Base-by-base conservation (phyloP, 2,888 invertebrate species). In the Apodemia duryi region DNA sequence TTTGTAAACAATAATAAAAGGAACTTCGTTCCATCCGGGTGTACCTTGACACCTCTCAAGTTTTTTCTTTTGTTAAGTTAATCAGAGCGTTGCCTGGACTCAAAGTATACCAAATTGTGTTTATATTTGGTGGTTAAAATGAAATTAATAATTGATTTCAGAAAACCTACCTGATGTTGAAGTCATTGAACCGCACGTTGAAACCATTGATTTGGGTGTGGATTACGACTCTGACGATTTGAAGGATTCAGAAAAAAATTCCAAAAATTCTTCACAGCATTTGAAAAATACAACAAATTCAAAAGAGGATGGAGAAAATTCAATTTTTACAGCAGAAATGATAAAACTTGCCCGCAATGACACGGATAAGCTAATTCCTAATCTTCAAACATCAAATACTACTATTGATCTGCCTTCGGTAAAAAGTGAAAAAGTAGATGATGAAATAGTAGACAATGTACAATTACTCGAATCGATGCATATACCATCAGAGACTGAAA, bases 141-240 rank as follows among this genome's bases (percentile, higher is more conserved):
- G 29, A 13, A 21, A 28, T 11, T 62, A 43, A 41, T 6, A 35
- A 35, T 38, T 61, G 1, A 61, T 61, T 79, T 60, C 75, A 83
- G 86, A 77, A 60, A 73, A 71, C 43, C 80, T 73, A 35, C 80
- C 82, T 2, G 88, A 88, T 60, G 61, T 87, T 0, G 73, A 80
- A 13, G 62, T 85, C 2, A 68, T 90, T 2, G 90, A 90, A 70
- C 82, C 82, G 7, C 72, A 70, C 2, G 78, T 90, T 28, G 89
- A 88, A 72, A 86, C 84, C 0, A 86, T 90, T 54, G 80, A 84
- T 57, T 71, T 85, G 21, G 78, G 75, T 13, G 70, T 72, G 0
- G 82, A 83, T 38, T 81, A 81, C 2, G 87, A 84, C 38, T 65
- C 70, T 69, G 61, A 73, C 67, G 28, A 43, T 10, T 65, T 61